Evolutionary conservation across 2,113 vertebrate species (phyloP).

Genomic region (Anser cygnoides): DNA sequence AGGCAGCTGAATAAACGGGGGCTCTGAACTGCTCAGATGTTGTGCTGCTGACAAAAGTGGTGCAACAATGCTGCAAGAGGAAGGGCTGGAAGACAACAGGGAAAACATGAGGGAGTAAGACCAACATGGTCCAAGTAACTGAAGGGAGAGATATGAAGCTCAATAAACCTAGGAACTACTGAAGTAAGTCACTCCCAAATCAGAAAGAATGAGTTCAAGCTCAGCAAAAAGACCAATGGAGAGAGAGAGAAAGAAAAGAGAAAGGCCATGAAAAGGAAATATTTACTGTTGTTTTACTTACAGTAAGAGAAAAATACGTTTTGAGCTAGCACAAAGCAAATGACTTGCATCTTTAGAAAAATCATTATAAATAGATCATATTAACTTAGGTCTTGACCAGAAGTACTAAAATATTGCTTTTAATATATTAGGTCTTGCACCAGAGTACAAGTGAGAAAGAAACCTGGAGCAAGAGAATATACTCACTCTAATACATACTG

Average conservation of each 20-base stretch:
- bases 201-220: not conserved
- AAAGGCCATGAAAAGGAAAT: not conserved
- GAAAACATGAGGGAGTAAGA: not conserved
- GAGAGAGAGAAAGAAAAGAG: not conserved
- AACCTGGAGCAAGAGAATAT: not conserved
- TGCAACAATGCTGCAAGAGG: not conserved
- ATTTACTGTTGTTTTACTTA: not conserved
- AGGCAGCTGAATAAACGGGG: not conserved
- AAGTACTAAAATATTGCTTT: not conserved
- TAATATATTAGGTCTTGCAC: not conserved
- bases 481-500: not conserved
- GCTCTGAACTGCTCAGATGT: not conserved
- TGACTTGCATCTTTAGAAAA: not conserved
- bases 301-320: not conserved
- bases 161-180: not conserved
- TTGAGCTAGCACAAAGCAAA: not conserved
- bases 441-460: not conserved
- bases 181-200: not conserved
- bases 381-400: not conserved
- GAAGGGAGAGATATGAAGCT: not conserved
- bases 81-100: not conserved
- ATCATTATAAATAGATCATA: not conserved
- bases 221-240: not conserved
- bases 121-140: not conserved
- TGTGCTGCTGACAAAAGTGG: not conserved